These are phyloP conservation scores for Orestias chungarensis DNA, from an alignment of 2,797 vertebrate genomes.

Conservation along the genomic window DNA sequence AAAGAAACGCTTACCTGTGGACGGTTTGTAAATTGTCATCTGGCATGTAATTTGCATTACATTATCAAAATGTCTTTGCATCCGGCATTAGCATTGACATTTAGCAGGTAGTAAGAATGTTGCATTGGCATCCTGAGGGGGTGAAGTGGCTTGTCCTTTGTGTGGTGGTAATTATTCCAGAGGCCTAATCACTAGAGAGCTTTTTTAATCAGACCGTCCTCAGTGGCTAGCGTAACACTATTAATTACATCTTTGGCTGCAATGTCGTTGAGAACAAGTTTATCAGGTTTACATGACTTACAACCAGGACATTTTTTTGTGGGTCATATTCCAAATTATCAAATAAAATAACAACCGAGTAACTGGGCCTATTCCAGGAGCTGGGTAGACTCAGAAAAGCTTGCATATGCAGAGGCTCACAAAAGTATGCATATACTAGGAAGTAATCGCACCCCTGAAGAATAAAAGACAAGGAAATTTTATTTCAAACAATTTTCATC, in stretches of 20 bases:
- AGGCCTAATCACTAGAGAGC: conserved; percentile 69
- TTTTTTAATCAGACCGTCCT: conserved; percentile 75
- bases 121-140: conserved; percentile 57
- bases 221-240: conserved; percentile 66
- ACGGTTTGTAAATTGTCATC: conserved; percentile 25
- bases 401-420: neutral
- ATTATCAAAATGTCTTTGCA: conserved; percentile 37
- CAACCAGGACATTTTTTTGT: conserved; percentile 19
- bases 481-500: neutral
- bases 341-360: conserved; percentile 8
- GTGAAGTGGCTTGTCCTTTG: conserved; percentile 48
- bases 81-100: conserved; percentile 64
- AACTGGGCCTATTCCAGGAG: conserved; percentile 12
- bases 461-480: neutral
- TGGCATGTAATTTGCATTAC: conserved; percentile 34
- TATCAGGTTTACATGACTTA: conserved; percentile 54
- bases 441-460: neutral
- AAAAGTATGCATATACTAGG: neutral
- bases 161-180: conserved; percentile 64
- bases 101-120: conserved; percentile 50
- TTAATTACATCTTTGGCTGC: conserved; percentile 64
- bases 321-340: conserved; percentile 24
- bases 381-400: neutral
- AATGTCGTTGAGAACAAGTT: conserved; percentile 37
- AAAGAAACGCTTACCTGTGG: conserved; percentile 10